A percentile compares a stretch with the other conserved stretches of the same genome.
These are phyloP conservation scores for Cariama cristata DNA, from an alignment of 2,113 vertebrate genomes.

Conservation along the genomic window DNA sequence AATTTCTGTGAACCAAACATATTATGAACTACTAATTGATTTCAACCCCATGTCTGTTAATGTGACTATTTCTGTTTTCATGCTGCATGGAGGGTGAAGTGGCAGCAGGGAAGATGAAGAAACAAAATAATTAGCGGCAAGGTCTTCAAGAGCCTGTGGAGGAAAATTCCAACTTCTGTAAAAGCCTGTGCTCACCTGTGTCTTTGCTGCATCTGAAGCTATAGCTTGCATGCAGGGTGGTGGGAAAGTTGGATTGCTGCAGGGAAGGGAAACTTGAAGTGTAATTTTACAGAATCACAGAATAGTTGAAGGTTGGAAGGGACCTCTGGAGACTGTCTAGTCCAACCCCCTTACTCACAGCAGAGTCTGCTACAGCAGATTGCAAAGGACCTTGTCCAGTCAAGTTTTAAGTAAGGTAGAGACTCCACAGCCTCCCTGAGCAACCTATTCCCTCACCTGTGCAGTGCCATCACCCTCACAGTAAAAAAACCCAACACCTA, in stretches of 20 bases:
- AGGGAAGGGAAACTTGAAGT: background rate
- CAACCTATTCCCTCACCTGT: background rate
- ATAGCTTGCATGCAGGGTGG: background rate
- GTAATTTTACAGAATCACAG: background rate
- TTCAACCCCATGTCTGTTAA: background rate
- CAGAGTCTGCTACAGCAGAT: background rate
- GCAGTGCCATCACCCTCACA: background rate
- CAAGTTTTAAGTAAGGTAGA: background rate
- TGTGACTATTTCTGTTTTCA: background rate
- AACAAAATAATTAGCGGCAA: background rate
- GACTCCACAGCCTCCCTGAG: background rate
- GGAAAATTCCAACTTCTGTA: background rate
- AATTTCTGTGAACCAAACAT: background rate
- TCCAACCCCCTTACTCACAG: background rate
- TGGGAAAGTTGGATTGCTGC: background rate
- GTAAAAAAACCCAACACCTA: background rate
- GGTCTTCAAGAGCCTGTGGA: background rate
- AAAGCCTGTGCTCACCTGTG: background rate
- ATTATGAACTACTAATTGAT: background rate
- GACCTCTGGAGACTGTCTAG: background rate
- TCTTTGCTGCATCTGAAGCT: background rate
- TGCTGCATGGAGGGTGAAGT: background rate
- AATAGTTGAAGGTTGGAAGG: background rate
- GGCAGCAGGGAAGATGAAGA: background rate
- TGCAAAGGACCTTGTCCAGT: background rate